phyloP scores from a whole-genome alignment of 1,140 invertebrate genomes.

The Euwallacea fornicatus region DNA sequence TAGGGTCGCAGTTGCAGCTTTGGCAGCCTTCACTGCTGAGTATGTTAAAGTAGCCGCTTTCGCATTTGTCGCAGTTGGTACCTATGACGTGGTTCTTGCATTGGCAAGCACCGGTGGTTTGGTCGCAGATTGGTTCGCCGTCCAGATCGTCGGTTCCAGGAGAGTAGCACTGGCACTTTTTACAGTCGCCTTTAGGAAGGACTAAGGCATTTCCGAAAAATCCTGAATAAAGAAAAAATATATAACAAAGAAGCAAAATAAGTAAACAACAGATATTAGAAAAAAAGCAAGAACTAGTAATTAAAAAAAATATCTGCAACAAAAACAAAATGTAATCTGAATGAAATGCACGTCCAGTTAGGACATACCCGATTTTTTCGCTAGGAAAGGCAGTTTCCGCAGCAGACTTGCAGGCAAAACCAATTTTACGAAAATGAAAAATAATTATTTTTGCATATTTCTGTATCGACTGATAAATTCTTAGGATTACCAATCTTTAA shows the following conservation, averaged over 20 bases:
- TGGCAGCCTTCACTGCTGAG: constrained; percentile 82
- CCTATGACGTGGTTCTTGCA: constrained; percentile 88
- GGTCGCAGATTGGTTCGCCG: constrained; percentile 77
- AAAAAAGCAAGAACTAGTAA: too few species aligned
- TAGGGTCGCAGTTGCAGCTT: constrained; percentile 81
- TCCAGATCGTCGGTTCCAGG: constrained; percentile 71
- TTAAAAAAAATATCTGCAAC: neutral
- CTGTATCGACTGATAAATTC: neutral
- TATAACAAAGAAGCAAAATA: too few species aligned
- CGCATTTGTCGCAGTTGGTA: constrained; percentile 85
- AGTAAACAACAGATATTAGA: too few species aligned
- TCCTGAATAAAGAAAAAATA: constrained; percentile 55
- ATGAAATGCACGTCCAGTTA: too few species aligned
- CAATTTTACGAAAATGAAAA: too few species aligned
- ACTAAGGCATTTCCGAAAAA: constrained; percentile 89
- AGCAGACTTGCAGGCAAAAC: neutral
- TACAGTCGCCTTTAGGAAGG: constrained; percentile 85
- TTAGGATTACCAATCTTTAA: too few species aligned
- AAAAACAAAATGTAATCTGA: neutral
- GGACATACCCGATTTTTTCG: too few species aligned
- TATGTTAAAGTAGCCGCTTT: constrained; percentile 83
- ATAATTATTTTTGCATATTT: neutral
- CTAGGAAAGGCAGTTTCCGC: neutral
- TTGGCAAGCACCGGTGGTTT: constrained; percentile 78
- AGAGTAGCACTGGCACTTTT: constrained; percentile 81